A percentile compares a stretch with the other conserved stretches of the same genome.
These are phyloP conservation scores for Tolypeutes matacus DNA, from an alignment of 2,797 vertebrate species.

Conservation along the genomic window DNA sequence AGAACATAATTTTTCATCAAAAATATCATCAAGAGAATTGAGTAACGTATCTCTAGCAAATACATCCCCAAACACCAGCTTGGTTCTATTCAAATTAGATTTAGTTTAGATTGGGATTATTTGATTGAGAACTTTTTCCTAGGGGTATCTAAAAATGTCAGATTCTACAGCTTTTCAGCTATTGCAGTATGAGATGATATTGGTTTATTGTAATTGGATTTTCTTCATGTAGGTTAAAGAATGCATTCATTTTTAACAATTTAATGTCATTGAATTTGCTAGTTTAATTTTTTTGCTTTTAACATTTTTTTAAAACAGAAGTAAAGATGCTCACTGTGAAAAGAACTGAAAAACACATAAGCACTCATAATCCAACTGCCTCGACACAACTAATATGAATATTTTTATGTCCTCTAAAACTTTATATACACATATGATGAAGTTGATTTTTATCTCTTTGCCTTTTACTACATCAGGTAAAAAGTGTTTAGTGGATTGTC, in stretches of 20 bases:
- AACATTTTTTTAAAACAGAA: background rate
- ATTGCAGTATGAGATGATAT: slow-evolving; percentile 1
- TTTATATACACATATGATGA: background rate
- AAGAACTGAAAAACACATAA: background rate
- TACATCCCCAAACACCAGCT: background rate
- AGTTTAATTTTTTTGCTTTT: slow-evolving; percentile 42
- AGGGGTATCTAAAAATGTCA: slow-evolving; percentile 36
- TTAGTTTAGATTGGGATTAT: slow-evolving; percentile 49
- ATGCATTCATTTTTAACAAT: slow-evolving; percentile 60
- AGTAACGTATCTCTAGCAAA: background rate
- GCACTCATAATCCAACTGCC: background rate
- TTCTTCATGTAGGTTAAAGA: slow-evolving; percentile 54
- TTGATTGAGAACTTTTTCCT: slow-evolving; percentile 64
- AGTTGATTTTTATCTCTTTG: slow-evolving; percentile 28
- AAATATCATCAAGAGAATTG: slow-evolving; percentile 52
- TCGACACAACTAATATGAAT: background rate
- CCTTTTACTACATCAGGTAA: background rate
- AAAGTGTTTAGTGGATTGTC: background rate
- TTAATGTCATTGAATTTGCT: slow-evolving; percentile 45
- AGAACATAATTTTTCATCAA: slow-evolving; percentile 66
- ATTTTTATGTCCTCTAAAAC: background rate
- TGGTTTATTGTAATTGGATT: slow-evolving; percentile 69
- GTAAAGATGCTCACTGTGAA: background rate
- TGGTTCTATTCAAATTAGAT: slow-evolving; percentile 52
- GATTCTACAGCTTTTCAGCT: slow-evolving; percentile 30